Base-by-base conservation (phyloP, 2,888 invertebrate genomes). In the Galeopsomyia nigrocyanea region DNA sequence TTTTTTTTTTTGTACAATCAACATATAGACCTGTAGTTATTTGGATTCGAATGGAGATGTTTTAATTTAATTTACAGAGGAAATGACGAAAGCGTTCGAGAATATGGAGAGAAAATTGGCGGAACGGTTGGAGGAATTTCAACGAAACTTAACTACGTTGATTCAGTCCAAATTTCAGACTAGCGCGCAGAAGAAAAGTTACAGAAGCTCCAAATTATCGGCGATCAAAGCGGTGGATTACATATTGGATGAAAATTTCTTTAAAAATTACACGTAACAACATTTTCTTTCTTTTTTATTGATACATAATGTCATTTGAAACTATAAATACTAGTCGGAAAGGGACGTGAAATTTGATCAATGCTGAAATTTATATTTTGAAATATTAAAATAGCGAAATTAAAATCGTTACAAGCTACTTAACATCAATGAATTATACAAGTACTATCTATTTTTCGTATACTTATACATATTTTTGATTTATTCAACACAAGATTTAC, bases 51-150 rank as follows among this genome's bases (percentile, higher is more conserved):
- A 39, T 13, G 7, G 7, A 13, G 7, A 39, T 39, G 39, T 62
- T 51, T 49, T n/a, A 51, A 60, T 9, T 68, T 39, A 56, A 22
- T 14, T 78, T 79, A 19, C 67, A 84, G 84, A 80, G 63, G 70
- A 62, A 10, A 77, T 84, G 58, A 78, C 78, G 14, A 80, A 79
- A 19, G 81, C 78, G 13, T 75, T 84, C 14, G 61, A 76, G 47
- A 77, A 68, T 47, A 68, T 84, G 39, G 82, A 82, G 65, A 77
- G 66, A 13, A 74, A 68, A 2, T 69, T 84, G n/a, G 76, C 71
- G 19, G 70, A 69, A 2, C 73, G 78, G 64, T 67, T 84, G 5
- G 75, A 77, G 1, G 77, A 81, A 46, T 74, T 84, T 13, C 80
- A 81, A 31, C 61, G 50, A 58, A 71, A 68, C 57, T 46, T 75